Evolutionary conservation across 2,888 invertebrate genomes (phyloP).

Genomic region (Anthrax anthrax): DNA sequence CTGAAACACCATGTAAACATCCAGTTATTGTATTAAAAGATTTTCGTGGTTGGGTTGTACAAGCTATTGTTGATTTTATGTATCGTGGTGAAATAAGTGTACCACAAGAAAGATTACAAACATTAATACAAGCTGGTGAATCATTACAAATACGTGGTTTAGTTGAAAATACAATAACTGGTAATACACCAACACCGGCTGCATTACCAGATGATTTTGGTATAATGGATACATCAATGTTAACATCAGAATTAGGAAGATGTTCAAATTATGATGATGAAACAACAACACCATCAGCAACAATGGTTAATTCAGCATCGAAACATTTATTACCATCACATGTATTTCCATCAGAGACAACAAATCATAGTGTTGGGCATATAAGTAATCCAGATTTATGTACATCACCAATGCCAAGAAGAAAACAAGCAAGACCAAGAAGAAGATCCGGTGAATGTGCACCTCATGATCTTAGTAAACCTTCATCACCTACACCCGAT

Average conservation of each 20-base stretch:
- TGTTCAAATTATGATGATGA: slow-evolving; percentile 35
- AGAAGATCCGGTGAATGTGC: slow-evolving; percentile 65
- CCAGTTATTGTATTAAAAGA: slow-evolving; percentile 86
- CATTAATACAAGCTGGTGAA: slow-evolving; percentile 76
- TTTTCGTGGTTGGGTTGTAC: slow-evolving; percentile 77
- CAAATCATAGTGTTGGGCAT: slow-evolving; percentile 8
- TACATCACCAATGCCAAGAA: slow-evolving; percentile 64
- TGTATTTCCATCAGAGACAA: slow-evolving; percentile 23
- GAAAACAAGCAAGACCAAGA: slow-evolving; percentile 75
- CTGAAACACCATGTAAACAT: slow-evolving; percentile 85
- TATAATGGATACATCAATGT: slow-evolving; percentile 23
- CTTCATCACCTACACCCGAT: slow-evolving; percentile 20
- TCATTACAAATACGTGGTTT: slow-evolving; percentile 71
- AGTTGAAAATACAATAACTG: slow-evolving; percentile 45
- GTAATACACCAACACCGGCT: slow-evolving; percentile 32
- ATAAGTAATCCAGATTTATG: slow-evolving; percentile 39
- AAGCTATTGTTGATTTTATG: slow-evolving; percentile 85
- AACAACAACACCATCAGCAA: slow-evolving; percentile 35
- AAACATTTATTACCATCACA: slow-evolving; percentile 30
- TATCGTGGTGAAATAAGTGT: slow-evolving; percentile 86
- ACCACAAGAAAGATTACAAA: slow-evolving; percentile 67
- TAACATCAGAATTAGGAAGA: slow-evolving; percentile 27
- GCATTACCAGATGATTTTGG: slow-evolving; percentile 32
- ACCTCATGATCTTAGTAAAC: slow-evolving; percentile 44
- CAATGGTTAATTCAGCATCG: slow-evolving; percentile 26